Base-by-base conservation (phyloP, 2,113 vertebrate species). In the Corythoichthys intestinalis region DNA sequence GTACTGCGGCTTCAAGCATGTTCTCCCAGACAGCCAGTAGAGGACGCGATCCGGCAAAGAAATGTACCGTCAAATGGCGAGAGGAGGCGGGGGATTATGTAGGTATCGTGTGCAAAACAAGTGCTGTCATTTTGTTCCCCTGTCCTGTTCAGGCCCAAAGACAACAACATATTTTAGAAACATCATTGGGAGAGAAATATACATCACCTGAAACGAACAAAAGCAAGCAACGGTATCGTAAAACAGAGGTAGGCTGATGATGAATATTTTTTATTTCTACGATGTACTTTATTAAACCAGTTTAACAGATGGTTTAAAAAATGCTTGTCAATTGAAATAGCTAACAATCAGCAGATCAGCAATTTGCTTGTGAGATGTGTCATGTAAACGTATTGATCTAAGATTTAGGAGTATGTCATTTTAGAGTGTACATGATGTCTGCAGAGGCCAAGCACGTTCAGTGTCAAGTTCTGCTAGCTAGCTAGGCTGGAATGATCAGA, bases 51-150 rank as follows among this genome's bases (percentile, higher is more conserved):
- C 60, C 52, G 63, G 67, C 74, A 85, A 71, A 15, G 62, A 71
- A 83, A 84, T 76, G 15, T 3, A 15, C 53, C 80, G 44, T 76
- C 69, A 74, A 69, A 74, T 66, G 67, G 70, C 61, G 74, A 63
- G 65, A 76, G 74, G 75, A 76, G 75, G 77, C 74, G 83, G 73
- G 75, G 72, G 77, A 71, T 77, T 65, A 49, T 70, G 76, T 61
- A 80, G 66, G 87, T 86, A 68, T 71, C 82, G 83, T 88, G 86
- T 86, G 86, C 84, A 89, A 89, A 90, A 75, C 80, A 82, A 86
- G 83, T 84, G 76, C 62, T 76, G 75, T 81, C 82, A 74, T 82
- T 76, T 74, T 86, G 63, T 80, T 81, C 47, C 74, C 49, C 80
- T 83, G 28, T 28, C 50, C 72, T 83, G 11, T 47, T 54, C 72